Evolutionary conservation across 2,113 vertebrate species (phyloP), one percentile per base, ranked within the genome.

Genomic region (Odocoileus virginianus): DNA sequence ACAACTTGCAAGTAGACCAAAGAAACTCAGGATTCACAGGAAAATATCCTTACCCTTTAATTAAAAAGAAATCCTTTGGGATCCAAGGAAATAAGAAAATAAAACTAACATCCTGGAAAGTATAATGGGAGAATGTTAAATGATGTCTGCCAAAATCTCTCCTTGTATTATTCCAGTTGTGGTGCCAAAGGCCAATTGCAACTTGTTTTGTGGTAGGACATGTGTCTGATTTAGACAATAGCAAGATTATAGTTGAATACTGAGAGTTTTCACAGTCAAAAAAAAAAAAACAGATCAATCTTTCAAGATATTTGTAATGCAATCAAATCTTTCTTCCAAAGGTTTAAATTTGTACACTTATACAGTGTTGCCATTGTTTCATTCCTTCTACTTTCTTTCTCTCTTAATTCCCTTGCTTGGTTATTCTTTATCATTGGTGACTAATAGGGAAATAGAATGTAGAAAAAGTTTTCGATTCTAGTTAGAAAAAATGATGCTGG

Each of bases 141-240:
- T 92, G 89, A 55, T 95, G 36, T 57, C 47, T 93, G 95, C 93
- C 94, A 97, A 89, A 94, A 95, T 71, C 82, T 89, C 23, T 92
- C 67, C 45, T 91, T 91, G 71, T 2, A 4, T 96, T 91, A 79
- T 78, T 94, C 86, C 25, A 76, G 3, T 52, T 86, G 45, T 83
- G 40, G 93, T 97, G 95, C 98, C 96, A 98, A 97, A 96, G 95
- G 93, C 98, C 91, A 96, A 97, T 96, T 97, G 89, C 83, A 98
- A 97, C 97, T 94, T 94, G 94, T 93, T 98, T 89, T 89, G 94
- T 95, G 93, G 94, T 89, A 96, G 95, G 67, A 96, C 76, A 97
- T 95, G 50, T 81, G 79, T 93, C 76, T 96, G 52, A 95, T 87
- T 97, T 91, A 97, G 87, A 97, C 94, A 98, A 97, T 95, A 95